Conservation (phyloP, 2,113 vertebrate genomes). For the Oryzias melastigma region DNA sequence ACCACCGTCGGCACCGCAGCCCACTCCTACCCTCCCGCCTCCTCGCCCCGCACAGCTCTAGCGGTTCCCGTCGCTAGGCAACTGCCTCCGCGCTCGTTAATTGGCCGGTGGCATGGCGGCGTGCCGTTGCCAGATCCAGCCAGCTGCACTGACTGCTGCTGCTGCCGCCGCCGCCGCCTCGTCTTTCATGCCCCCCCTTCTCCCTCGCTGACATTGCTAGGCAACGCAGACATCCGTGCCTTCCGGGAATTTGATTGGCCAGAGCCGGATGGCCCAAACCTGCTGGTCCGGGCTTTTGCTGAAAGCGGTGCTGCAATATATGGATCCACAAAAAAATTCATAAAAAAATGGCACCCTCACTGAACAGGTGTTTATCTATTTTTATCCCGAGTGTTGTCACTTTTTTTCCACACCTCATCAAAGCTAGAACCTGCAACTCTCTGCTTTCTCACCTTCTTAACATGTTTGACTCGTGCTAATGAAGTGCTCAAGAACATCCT, state of each 20-base stretch:
- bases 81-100: conserved; percentile 89
- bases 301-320: conserved; percentile 2
- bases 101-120: conserved; percentile 85
- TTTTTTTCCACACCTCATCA: conserved; percentile 21
- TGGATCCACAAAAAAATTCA: neutral
- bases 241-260: conserved; percentile 82
- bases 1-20: conserved; percentile 23
- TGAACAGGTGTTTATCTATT: neutral
- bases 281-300: conserved; percentile 52
- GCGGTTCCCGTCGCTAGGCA: conserved; percentile 87
- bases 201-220: conserved; percentile 81
- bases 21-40: conserved; percentile 3
- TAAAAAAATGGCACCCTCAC: no score
- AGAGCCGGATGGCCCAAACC: conserved; percentile 72
- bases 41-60: conserved; percentile 59
- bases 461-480: conserved; percentile 13
- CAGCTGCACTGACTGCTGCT: conserved; percentile 86
- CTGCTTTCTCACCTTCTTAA: conserved; percentile 22
- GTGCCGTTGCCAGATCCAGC: conserved; percentile 88
- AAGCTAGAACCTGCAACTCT: conserved; percentile 4
- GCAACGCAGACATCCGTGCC: conserved; percentile 84
- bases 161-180: conserved; percentile 67
- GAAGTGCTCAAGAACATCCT: neutral
- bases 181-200: conserved; percentile 64
- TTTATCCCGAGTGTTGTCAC: neutral